Conservation (phyloP, 2,888 invertebrate genomes). For the Rotaria socialis region DNA sequence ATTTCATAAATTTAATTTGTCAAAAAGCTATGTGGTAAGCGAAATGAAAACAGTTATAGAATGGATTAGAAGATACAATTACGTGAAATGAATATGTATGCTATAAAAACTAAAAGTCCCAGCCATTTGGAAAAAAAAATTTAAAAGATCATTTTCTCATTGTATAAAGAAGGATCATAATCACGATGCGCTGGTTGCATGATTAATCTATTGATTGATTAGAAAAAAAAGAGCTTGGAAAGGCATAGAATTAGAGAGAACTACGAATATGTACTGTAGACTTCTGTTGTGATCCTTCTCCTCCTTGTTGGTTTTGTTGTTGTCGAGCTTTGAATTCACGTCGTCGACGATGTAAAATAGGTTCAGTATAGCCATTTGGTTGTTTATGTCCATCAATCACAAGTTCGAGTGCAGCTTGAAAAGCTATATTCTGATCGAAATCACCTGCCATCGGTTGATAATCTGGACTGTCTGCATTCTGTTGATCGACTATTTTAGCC, state of each 20-base stretch:
- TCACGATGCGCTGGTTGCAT: no score
- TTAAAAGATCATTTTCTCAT: no score
- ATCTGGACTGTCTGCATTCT: neutral
- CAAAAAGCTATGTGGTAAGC: no score
- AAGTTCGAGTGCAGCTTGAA: slow-evolving; percentile 9
- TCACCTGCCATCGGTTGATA: neutral
- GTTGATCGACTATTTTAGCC: neutral
- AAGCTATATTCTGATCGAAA: neutral
- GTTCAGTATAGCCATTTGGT: neutral
- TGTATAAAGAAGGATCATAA: no score
- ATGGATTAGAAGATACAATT: no score
- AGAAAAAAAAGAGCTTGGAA: no score
- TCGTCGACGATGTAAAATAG: slow-evolving; percentile 4
- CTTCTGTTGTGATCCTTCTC: neutral
- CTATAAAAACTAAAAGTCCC: no score
- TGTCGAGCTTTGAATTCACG: neutral
- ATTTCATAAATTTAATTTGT: no score
- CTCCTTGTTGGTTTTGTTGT: neutral
- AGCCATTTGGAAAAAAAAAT: no score
- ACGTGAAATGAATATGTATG: no score
- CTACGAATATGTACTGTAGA: neutral
- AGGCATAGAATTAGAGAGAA: neutral
- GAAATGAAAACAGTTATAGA: no score
- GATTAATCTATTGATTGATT: no score
- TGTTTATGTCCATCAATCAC: neutral